These are phyloP conservation scores for Chaetorhynchus papuensis DNA, from an alignment of 2,113 vertebrate genomes.

Conservation along the genomic window DNA sequence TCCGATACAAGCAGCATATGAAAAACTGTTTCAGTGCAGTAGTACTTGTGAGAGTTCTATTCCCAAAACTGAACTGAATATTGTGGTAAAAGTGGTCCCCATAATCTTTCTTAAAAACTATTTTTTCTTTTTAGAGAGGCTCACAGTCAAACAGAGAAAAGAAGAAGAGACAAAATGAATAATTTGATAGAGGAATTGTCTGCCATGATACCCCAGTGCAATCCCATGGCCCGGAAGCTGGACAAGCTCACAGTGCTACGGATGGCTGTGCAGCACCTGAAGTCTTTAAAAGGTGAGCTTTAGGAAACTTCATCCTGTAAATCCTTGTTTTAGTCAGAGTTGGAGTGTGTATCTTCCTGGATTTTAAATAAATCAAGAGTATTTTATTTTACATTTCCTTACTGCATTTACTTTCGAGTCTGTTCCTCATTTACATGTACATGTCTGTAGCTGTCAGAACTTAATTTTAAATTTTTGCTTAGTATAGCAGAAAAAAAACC, in stretches of 20 bases:
- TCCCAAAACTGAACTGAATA: not conserved
- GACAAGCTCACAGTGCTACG: slow-evolving; percentile 92
- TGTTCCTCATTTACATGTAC: not conserved
- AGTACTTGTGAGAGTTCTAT: not conserved
- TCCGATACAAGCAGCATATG: not conserved
- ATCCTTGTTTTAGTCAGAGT: not conserved
- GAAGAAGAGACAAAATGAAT: slow-evolving; percentile 93
- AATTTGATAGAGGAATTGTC: slow-evolving; percentile 89
- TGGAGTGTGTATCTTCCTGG: not conserved
- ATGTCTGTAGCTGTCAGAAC: not conserved
- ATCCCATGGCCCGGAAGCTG: slow-evolving; percentile 83
- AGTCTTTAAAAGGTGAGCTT: slow-evolving; percentile 83
- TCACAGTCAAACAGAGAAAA: slow-evolving; percentile 92
- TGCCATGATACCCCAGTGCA: slow-evolving; percentile 89
- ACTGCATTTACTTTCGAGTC: not conserved
- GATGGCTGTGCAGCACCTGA: slow-evolving; percentile 90
- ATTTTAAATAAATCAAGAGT: not conserved
- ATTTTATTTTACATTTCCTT: not conserved
- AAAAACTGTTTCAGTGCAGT: not conserved
- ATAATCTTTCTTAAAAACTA: not conserved
- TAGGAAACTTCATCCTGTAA: not conserved
- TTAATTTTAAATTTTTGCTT: not conserved
- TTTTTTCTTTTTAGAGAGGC: slow-evolving; percentile 79
- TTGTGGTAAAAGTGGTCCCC: not conserved
- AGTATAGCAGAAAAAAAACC: not conserved